Base-by-base conservation (phyloP, 2,113 vertebrate genomes). In the Laterallus jamaicensis region DNA sequence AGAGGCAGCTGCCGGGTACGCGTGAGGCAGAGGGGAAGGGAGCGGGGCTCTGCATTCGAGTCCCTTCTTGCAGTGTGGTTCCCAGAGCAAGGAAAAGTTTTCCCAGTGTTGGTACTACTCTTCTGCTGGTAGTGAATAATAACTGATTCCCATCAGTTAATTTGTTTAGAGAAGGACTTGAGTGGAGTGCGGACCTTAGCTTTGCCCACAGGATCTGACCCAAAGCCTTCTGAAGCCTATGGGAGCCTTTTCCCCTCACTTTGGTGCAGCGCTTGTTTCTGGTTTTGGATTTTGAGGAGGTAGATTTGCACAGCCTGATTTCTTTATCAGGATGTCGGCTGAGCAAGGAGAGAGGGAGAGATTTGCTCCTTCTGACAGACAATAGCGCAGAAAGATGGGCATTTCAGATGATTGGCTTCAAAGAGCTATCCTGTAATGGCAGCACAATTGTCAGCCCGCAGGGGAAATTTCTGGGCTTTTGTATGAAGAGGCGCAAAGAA, bases 391-490 rank as follows among this genome's bases (percentile, higher is more conserved):
- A 73, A 93, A 93, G 94, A 96, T 62, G 74, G 75, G 59, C 86
- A 87, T 94, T 94, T 94, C 86, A 79, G 47, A 92, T 82, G 83
- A 92, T 80, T 94, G 92, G 86, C 83, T 94, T 95, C 59, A 92
- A 95, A 94, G 86, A 82, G 62, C 83, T 84, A 55, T 73, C 77
- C 70, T 76, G 70, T 91, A 93, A 96, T 89, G 70, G 96, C 63
- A 91, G 83, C 75, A 92, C 84, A 97, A 97, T 96, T 97, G 94
- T 52, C 87, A 92, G 63, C 77, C 93, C 85, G 92, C 88, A 89
- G 94, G 88, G 94, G 92, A 93, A 94, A 95, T 94, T 88, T 95
- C 91, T 95, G 78, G 40, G 88, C 74, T 94, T 93, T 96, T 95
- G 42, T 94, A 68, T 56, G 67, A 86, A 71, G 68, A 62, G 58